Evolutionary conservation across 2,113 vertebrate species (phyloP).

Genomic region (Siphamia tubifer): DNA sequence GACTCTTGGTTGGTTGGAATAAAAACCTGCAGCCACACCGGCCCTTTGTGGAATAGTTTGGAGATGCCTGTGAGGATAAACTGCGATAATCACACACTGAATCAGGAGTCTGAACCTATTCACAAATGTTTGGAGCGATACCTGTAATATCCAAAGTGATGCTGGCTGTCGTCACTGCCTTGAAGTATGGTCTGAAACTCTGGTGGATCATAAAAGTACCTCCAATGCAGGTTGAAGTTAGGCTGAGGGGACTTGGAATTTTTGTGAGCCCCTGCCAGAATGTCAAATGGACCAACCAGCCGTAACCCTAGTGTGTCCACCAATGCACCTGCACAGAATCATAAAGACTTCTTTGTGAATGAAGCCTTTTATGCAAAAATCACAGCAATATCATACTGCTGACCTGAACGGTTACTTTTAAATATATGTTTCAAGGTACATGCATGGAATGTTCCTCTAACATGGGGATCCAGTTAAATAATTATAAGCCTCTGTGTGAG

Average conservation of each 20-base stretch:
- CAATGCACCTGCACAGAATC: constrained; percentile 83
- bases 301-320: constrained; percentile 83
- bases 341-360: background rate
- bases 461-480: no score
- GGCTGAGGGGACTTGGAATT: constrained; percentile 71
- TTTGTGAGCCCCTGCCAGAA: constrained; percentile 90
- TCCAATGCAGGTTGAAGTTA: constrained; percentile 92
- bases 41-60: no score
- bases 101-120: background rate
- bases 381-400: no score
- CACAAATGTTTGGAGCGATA: no score
- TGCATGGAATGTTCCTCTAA: no score
- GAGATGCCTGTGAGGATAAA: no score
- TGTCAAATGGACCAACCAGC: constrained; percentile 93
- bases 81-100: background rate
- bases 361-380: background rate
- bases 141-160: constrained; percentile 98
- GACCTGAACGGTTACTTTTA: no score
- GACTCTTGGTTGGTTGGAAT: no score
- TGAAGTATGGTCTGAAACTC: constrained; percentile 93
- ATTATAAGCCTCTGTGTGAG: no score
- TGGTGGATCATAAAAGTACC: constrained; percentile 95
- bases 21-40: no score
- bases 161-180: constrained; percentile 84
- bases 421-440: no score